Base-by-base conservation (phyloP, 1,140 invertebrate genomes). In the Lepidurus arcticus region DNA sequence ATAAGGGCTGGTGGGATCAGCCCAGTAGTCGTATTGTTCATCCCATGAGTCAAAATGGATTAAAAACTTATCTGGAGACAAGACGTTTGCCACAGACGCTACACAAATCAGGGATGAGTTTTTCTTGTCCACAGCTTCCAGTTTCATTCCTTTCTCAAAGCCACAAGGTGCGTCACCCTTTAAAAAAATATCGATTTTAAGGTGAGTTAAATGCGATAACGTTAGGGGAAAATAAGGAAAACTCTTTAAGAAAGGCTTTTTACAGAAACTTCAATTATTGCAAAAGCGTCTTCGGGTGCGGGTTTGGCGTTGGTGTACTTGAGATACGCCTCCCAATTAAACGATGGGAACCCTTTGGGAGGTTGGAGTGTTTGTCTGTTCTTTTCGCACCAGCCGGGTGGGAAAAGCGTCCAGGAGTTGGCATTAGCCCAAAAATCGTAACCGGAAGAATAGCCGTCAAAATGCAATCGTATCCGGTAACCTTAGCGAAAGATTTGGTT, bases 11-110 rank as follows among this genome's bases (percentile, higher is more conserved):
- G 90, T 91, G 0, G 92, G 90, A 83, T 96, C 92, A 74, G 93
- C 90, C 96, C 96, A 98, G 84, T 95, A 96, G 86, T 98, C 96
- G 84, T 96, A 98, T 81, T 92, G 90, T 83, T 94, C 92, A 83
- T 95, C 92, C 95, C 95, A 98, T 81, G 93, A 94, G 87, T 98
- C 96, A 86, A 98, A 98, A 85, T 96, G 95, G 74, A 98, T 90
- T 2, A 96, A 89, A 82, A 98, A 90, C 44, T 94, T 87, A 81
- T 91, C 90, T 13, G 53, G 53, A 81, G 94, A 92, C 85, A 97
- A 88, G 77, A 95, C 89, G 83, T 94, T 93, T 73, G 90, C 89
- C 11, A 97, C 90, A 42, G 92, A 93, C 1, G 87, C 87, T 6
- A 87, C 87, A 78, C 87, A 82, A 73, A 81, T 78, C 34, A 73